Percentiles rank a stretch among this genome's conserved stretches.
These are phyloP conservation scores for Drosophila bocqueti DNA, from an alignment of 1,140 invertebrate species.

Conservation along the genomic window DNA sequence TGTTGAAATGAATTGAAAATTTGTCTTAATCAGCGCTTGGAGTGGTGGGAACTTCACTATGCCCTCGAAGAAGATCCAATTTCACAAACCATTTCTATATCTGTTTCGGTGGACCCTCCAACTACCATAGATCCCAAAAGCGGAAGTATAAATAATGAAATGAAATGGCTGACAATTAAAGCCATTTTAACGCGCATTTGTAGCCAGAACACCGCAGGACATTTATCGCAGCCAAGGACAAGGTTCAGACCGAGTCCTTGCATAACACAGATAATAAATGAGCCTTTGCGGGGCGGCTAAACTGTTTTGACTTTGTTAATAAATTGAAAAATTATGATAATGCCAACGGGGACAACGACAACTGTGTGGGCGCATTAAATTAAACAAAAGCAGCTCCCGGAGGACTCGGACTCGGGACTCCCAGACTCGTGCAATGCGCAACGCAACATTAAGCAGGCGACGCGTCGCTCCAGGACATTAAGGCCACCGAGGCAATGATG, in stretches of 20 bases:
- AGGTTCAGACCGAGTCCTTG: conserved; percentile 42
- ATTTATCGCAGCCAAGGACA: conserved; percentile 42
- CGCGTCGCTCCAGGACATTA: conserved; percentile 71
- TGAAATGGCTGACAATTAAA: conserved; percentile 71
- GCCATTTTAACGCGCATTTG: conserved; percentile 73
- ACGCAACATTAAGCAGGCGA: conserved; percentile 82
- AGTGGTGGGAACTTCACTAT: conserved; percentile 34
- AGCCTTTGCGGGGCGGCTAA: conserved; percentile 58
- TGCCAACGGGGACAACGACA: conserved; percentile 44
- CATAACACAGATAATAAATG: conserved; percentile 76
- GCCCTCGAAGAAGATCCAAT: conserved; percentile 33
- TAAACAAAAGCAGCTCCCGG: conserved; percentile 58
- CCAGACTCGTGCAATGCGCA: conserved; percentile 70
- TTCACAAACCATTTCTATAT: conserved; percentile 56
- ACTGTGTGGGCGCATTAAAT: conserved; percentile 76
- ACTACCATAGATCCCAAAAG: conserved; percentile 23
- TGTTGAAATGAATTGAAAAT: conserved; percentile 59
- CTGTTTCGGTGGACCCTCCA: conserved; percentile 23
- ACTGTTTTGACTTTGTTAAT: conserved; percentile 84
- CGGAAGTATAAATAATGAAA: conserved; percentile 78
- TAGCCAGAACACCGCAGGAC: conserved; percentile 67
- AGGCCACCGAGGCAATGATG: conserved; percentile 77
- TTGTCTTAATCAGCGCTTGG: conserved; percentile 67
- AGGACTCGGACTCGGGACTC: conserved; percentile 39
- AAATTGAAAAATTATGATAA: conserved; percentile 84